Evolutionary conservation across 2,888 invertebrate genomes (phyloP).

Genomic region (Cerceris rybyensis): DNA sequence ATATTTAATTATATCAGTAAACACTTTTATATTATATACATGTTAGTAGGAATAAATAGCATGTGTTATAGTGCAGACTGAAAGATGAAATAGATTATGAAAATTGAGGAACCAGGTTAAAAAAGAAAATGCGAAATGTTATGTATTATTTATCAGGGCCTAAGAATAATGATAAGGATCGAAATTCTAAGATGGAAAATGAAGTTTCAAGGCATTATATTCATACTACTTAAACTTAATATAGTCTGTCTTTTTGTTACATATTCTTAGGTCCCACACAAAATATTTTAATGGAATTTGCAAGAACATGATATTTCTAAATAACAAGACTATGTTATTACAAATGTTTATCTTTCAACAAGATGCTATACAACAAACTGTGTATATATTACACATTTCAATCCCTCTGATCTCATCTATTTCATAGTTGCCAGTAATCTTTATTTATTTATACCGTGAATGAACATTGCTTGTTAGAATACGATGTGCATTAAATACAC

Average conservation of each 20-base stretch:
- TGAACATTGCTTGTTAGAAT: constrained; percentile 44
- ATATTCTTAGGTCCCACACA: constrained; percentile 24
- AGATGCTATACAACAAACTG: constrained; percentile 77
- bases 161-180: constrained; percentile 2
- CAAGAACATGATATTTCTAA: constrained; percentile 44
- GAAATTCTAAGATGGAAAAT: neutral
- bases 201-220: neutral
- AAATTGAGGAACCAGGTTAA: constrained; percentile 1
- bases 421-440: constrained; percentile 43
- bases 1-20: constrained; percentile 26
- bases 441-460: constrained; percentile 26
- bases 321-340: constrained; percentile 68
- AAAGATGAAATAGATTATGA: neutral
- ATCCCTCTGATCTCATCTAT: constrained; percentile 55
- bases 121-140: constrained; percentile 11
- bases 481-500: constrained; percentile 59
- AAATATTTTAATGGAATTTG: constrained; percentile 22
- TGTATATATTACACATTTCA: constrained; percentile 74
- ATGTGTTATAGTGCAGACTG: neutral
- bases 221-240: neutral
- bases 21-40: constrained; percentile 18
- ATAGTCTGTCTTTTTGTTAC: neutral
- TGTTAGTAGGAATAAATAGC: constrained; percentile 4
- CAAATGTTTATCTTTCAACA: constrained; percentile 78
- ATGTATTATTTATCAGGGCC: constrained; percentile 6